These are phyloP conservation scores for Crypturellus tataupa DNA, from an alignment of 2,797 vertebrate species.

Conservation along the genomic window DNA sequence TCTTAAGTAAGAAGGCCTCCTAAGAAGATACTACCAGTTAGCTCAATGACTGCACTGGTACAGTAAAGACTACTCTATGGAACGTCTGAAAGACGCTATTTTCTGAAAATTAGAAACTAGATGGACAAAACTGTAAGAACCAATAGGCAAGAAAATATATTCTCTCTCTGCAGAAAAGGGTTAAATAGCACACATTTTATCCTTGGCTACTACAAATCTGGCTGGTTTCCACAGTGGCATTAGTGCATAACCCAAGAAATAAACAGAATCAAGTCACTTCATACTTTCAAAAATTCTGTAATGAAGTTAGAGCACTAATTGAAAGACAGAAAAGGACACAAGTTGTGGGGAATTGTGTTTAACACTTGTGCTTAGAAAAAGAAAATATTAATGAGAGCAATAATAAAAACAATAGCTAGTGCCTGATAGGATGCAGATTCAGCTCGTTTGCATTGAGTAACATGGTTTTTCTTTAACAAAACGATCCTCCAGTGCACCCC, in stretches of 20 bases:
- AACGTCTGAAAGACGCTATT: neutral
- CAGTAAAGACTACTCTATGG: neutral
- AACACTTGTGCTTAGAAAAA: neutral
- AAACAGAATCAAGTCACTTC: neutral
- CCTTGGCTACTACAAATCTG: fast-evolving
- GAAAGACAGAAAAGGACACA: neutral
- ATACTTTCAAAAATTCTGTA: neutral
- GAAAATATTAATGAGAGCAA: neutral
- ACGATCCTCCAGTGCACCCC: neutral
- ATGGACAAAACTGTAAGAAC: neutral
- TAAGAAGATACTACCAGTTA: slow-evolving; percentile 48
- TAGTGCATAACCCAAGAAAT: slow-evolving; percentile 3
- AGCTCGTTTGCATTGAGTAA: neutral
- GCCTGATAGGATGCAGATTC: neutral
- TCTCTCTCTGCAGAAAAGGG: neutral
- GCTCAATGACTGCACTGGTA: neutral
- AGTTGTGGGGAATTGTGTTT: neutral
- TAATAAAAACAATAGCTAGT: neutral
- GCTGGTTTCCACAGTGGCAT: neutral
- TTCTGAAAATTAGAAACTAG: neutral
- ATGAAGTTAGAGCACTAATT: neutral
- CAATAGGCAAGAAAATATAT: neutral
- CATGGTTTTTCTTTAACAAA: neutral
- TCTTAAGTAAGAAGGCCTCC: slow-evolving; percentile 22
- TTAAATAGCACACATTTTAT: neutral